Evolutionary conservation across 2,797 vertebrate species (phyloP).

Genomic region (Pipistrellus nathusii): DNA sequence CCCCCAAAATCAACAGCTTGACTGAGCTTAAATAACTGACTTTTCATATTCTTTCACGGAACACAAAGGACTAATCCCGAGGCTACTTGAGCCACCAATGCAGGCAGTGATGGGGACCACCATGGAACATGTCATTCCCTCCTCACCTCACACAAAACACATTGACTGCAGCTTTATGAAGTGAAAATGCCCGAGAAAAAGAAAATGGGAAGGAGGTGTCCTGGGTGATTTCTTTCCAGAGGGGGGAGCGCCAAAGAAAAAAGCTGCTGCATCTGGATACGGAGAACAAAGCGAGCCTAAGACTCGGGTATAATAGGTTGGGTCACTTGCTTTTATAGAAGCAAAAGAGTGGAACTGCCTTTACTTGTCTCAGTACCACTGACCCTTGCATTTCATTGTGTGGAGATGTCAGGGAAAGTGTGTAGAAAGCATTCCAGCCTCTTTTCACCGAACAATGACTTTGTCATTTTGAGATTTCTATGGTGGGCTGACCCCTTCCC

Average conservation of each 20-base stretch:
- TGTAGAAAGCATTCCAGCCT: slow-evolving; percentile 89
- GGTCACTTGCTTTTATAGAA: slow-evolving; percentile 92
- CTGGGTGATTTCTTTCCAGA: slow-evolving; percentile 91
- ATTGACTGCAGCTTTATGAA: slow-evolving; percentile 99
- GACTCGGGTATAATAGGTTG: slow-evolving; percentile 91
- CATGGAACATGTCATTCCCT: slow-evolving; percentile 93
- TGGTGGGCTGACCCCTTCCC: slow-evolving; percentile 66
- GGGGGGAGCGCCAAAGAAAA: slow-evolving; percentile 85
- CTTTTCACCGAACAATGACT: slow-evolving; percentile 84
- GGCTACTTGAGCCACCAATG: slow-evolving; percentile 98
- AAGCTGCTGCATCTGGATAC: slow-evolving; percentile 93
- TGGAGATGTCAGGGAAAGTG: slow-evolving; percentile 93
- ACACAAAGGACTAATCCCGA: slow-evolving; percentile 97
- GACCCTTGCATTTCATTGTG: slow-evolving; percentile 95
- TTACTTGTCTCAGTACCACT: slow-evolving; percentile 94
- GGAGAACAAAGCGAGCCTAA: slow-evolving; percentile 93
- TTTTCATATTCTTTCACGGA: slow-evolving; percentile 97
- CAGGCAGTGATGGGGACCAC: slow-evolving; percentile 95
- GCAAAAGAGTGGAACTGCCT: slow-evolving; percentile 91
- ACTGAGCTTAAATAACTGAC: slow-evolving; percentile 99
- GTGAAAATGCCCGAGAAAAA: slow-evolving; percentile 94
- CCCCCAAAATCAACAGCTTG: slow-evolving; percentile 93
- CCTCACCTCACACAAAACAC: slow-evolving; percentile 95
- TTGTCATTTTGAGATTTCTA: slow-evolving; percentile 86
- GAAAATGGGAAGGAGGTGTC: slow-evolving; percentile 95